Conservation (phyloP, 2,113 vertebrate species). For the Aspiorhynchus laticeps region DNA sequence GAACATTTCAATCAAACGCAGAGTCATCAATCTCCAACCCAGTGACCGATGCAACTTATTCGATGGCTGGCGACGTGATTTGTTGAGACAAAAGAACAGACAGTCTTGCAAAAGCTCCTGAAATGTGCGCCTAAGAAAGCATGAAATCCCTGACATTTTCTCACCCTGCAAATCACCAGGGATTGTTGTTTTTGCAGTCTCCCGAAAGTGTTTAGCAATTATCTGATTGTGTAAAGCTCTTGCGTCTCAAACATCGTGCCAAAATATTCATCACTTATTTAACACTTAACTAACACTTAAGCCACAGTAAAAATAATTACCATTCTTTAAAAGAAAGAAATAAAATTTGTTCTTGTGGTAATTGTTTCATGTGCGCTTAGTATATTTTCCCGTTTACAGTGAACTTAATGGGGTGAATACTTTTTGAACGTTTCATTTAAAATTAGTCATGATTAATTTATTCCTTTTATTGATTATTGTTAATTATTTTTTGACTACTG, state of each 20-base stretch:
- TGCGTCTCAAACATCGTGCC: background rate
- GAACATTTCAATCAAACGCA: constrained; percentile 79
- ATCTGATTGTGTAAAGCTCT: constrained; percentile 22
- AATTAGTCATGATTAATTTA: background rate
- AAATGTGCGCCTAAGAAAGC: constrained; percentile 22
- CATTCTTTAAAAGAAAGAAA: background rate
- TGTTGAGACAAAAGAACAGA: constrained; percentile 59
- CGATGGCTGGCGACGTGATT: constrained; percentile 58
- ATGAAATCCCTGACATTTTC: background rate
- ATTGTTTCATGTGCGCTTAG: background rate
- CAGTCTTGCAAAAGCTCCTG: constrained; percentile 33
- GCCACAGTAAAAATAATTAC: background rate
- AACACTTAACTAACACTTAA: too few relatives aligned
- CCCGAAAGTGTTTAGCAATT: background rate
- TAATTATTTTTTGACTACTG: background rate
- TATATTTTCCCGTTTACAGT: background rate
- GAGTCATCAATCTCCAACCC: constrained; percentile 75
- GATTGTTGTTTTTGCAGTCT: constrained; percentile 6
- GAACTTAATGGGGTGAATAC: background rate
- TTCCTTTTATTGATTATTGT: background rate
- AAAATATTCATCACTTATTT: background rate
- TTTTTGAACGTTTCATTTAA: background rate
- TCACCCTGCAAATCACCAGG: constrained; percentile 31
- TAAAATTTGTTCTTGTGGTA: background rate
- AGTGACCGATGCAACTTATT: constrained; percentile 55